Evolutionary conservation across 2,888 invertebrate species (phyloP).

Genomic region (Orchesellides sinensis): DNA sequence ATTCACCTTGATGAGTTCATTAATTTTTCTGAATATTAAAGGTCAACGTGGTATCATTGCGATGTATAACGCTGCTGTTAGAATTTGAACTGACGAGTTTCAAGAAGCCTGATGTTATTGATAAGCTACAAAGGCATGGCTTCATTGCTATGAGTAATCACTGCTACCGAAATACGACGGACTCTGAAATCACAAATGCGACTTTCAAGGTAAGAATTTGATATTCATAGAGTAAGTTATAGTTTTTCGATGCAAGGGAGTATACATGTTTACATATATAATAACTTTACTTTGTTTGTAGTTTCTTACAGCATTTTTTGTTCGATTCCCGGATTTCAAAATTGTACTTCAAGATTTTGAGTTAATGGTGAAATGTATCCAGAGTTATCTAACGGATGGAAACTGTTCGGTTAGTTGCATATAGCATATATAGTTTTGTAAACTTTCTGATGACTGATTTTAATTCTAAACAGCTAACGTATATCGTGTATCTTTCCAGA

Average conservation of each 20-base stretch:
- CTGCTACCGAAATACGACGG: constrained; percentile 64
- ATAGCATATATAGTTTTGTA: not conserved
- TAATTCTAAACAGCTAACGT: not conserved
- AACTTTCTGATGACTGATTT: not conserved
- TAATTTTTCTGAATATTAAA: constrained; percentile 2
- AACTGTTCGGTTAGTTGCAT: constrained; percentile 59
- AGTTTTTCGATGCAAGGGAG: no score
- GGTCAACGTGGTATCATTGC: constrained; percentile 65
- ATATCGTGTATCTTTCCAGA: constrained; percentile 37
- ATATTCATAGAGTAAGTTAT: no score
- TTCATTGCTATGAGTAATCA: constrained; percentile 67
- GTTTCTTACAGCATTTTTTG: constrained; percentile 69
- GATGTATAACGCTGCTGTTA: constrained; percentile 57
- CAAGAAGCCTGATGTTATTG: constrained; percentile 56
- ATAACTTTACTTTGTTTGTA: constrained; percentile 11
- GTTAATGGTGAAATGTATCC: constrained; percentile 68
- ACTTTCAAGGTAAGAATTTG: constrained; percentile 64
- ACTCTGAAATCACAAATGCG: constrained; percentile 66
- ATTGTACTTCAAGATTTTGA: constrained; percentile 67
- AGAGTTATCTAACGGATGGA: constrained; percentile 66
- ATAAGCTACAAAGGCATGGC: constrained; percentile 58
- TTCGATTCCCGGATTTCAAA: constrained; percentile 63
- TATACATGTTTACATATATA: not conserved
- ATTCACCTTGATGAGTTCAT: not conserved
- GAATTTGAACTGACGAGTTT: constrained; percentile 64